Base-by-base conservation (phyloP, 2,888 invertebrate species). In the Cantharis nigra region DNA sequence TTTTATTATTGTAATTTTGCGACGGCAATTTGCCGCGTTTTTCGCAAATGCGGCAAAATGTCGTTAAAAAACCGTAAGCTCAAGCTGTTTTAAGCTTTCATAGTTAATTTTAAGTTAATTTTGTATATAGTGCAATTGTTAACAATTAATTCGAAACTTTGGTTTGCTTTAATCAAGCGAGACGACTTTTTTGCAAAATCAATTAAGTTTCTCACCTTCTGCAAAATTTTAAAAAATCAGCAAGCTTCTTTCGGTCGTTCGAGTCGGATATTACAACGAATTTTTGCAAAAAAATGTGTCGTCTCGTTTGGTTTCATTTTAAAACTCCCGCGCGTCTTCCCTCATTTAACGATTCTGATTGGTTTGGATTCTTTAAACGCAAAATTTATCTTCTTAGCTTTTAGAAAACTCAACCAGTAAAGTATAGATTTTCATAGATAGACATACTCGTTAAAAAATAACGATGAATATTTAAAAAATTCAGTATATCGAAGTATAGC, bases 401-500 rank as follows among this genome's bases (percentile, higher is more conserved):
- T 85, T 84, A 85, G 85, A 76, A 79, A 49, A 84, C 84, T 85
- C 84, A 84, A 72, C 28, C 62, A 75, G 72, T 76, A 76, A 84
- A 78, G 49, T 49, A 84, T 85, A 85, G 84, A 82, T 85, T 83
- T 85, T 83, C 84, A 83, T 86, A 86, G 85, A 78, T 85, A 85
- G 85, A 83, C 81, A 83, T 82, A 84, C 82, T 82, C 83, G 74
- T 76, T 78, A 80, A 77, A 72, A 76, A 77, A 79, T 79, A 78
- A 85, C 83, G 84, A 85, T 82, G 79, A 81, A 83, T 82, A 83
- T 83, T 69, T 82, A 70, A 78, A 84, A 83, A 84, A 86, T 85
- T 84, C 85, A 85, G 84, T 87, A 86, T 86, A 86, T 86, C 85
- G 86, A 86, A 85, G 81, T 83, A 84, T 84, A 85, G 85, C 85